Percentiles rank a stretch among this genome's conserved stretches.
Conservation (phyloP, 2,113 vertebrate species). For the Fulmarus glacialis region DNA sequence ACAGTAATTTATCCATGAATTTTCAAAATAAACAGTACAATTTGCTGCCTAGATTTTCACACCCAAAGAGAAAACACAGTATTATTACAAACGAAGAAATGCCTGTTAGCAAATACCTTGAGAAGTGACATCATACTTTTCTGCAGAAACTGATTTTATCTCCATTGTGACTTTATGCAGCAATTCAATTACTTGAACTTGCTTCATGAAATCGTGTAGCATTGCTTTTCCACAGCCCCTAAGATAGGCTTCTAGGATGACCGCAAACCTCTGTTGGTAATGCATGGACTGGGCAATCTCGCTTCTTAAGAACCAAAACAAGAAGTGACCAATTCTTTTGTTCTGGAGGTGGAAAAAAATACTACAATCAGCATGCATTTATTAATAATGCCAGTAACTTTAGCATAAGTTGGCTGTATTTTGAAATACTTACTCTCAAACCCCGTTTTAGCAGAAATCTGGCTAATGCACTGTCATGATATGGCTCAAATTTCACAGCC, state of each 20-base stretch:
- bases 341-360: slow-evolving; percentile 78
- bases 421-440: slow-evolving; percentile 84
- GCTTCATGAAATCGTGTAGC: slow-evolving; percentile 90
- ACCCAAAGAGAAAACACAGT: neutral
- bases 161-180: slow-evolving; percentile 95
- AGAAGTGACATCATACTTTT: slow-evolving; percentile 93
- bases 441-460: slow-evolving; percentile 93
- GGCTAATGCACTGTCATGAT: slow-evolving; percentile 95
- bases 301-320: slow-evolving; percentile 98
- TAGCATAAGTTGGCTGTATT: neutral
- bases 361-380: neutral
- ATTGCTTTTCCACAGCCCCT: slow-evolving; percentile 92
- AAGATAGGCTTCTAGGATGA: slow-evolving; percentile 94
- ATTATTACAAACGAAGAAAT: neutral
- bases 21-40: neutral
- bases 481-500: slow-evolving; percentile 99
- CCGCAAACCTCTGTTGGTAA: slow-evolving; percentile 94
- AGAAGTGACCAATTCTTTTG: slow-evolving; percentile 95
- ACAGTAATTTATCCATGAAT: neutral
- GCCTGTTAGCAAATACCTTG: slow-evolving; percentile 82
- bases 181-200: slow-evolving; percentile 91
- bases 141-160: slow-evolving; percentile 90
- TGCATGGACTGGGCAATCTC: slow-evolving; percentile 99
- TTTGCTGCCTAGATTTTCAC: neutral
- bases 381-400: neutral